Conservation (phyloP, 2,797 vertebrate species). For the Enteromius radiatus region DNA sequence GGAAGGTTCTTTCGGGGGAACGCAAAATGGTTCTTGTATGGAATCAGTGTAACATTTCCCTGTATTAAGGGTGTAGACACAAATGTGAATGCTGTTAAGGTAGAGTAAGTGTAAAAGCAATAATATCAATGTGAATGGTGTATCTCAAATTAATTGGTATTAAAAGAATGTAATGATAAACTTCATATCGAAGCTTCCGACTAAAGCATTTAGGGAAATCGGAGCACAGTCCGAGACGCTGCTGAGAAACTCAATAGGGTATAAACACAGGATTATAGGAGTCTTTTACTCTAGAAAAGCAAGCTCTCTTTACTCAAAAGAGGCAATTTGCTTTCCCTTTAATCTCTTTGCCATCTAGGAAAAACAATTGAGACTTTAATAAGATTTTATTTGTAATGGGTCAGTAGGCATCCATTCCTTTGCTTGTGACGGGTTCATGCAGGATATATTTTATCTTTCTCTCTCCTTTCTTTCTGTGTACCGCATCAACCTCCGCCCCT, state of each 20-base stretch:
- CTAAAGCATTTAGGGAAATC: not conserved
- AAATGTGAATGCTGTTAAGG: not conserved
- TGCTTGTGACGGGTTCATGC: not conserved
- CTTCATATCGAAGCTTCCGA: not conserved
- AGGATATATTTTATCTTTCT: conserved; percentile 51
- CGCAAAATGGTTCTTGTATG: not conserved
- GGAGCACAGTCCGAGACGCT: not conserved
- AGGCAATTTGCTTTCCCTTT: conserved; percentile 5
- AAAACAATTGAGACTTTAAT: conserved; percentile 6
- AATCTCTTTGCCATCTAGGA: not conserved
- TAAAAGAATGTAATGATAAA: not conserved
- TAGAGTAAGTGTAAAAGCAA: not conserved
- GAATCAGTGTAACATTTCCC: not conserved
- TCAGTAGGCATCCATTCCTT: not conserved
- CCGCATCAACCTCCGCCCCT: conserved; percentile 79
- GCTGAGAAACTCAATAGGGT: not conserved
- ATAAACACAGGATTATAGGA: not conserved
- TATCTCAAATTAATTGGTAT: not conserved
- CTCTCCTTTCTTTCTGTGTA: conserved; percentile 65
- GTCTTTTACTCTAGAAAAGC: conserved; percentile 14
- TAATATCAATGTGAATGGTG: not conserved
- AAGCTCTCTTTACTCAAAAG: not conserved
- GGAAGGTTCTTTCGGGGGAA: not conserved
- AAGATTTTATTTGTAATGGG: not conserved
- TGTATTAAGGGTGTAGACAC: not conserved